A percentile compares a stretch with the other conserved stretches of the same genome.
phyloP scores from a whole-genome alignment of 2,797 vertebrate genomes.

The Emys orbicularis region DNA sequence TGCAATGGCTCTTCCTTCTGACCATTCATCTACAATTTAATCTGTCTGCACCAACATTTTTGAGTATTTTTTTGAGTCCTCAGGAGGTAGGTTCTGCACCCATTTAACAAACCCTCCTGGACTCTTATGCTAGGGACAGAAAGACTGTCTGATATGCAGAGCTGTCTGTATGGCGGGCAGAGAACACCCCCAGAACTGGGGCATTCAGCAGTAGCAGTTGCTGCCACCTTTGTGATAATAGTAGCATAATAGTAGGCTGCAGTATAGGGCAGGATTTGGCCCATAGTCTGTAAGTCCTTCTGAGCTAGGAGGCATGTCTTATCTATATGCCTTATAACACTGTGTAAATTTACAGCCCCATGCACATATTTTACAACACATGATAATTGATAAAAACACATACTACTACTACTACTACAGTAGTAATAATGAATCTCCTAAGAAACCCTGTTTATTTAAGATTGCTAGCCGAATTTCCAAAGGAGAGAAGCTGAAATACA shows the following conservation, averaged over 20 bases:
- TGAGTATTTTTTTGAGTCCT: neutral
- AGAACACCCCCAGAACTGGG: neutral
- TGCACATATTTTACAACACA: neutral
- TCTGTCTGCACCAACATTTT: neutral
- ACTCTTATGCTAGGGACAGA: neutral
- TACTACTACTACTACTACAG: neutral
- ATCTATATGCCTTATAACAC: accelerated
- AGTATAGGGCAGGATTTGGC: neutral
- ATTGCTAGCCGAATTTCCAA: neutral
- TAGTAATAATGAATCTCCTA: neutral
- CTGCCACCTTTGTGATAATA: neutral
- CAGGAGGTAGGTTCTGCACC: neutral
- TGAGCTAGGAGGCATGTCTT: neutral
- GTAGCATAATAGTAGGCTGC: neutral
- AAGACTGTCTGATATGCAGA: neutral
- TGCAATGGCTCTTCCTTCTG: accelerated
- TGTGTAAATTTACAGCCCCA: neutral
- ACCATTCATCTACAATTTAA: neutral
- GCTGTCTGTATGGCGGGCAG: neutral
- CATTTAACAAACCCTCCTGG: neutral
- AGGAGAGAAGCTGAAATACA: neutral
- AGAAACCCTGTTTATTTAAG: neutral
- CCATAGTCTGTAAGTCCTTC: accelerated
- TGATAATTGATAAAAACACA: neutral
- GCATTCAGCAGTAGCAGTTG: neutral